Conservation (phyloP, 2,888 invertebrate species). For the Pachliopta kotzebuea region DNA sequence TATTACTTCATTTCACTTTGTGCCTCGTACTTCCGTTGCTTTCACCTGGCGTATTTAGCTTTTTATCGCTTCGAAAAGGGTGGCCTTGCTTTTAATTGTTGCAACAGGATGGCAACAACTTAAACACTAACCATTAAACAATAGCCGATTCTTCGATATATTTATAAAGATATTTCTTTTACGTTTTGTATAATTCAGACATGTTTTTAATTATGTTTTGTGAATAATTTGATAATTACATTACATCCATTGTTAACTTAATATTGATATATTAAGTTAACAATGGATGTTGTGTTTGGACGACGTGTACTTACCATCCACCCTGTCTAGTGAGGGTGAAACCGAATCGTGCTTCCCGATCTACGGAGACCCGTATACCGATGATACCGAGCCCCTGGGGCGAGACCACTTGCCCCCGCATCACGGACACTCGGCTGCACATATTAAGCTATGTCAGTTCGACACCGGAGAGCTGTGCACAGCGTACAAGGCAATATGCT, state of each 20-base stretch:
- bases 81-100: constrained; percentile 10
- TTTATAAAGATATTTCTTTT: no score
- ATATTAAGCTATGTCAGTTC: constrained; percentile 64
- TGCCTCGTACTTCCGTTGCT: constrained; percentile 18
- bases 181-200: no score
- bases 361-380: constrained; percentile 98
- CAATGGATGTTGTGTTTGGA: background rate
- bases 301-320: constrained; percentile 90
- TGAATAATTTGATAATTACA: background rate
- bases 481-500: constrained; percentile 53
- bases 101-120: background rate
- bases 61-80: constrained; percentile 20
- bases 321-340: constrained; percentile 96
- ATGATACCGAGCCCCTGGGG: constrained; percentile 97
- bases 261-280: no score
- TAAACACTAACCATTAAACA: background rate
- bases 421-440: constrained; percentile 98
- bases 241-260: no score
- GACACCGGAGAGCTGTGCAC: constrained; percentile 42
- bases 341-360: constrained; percentile 95
- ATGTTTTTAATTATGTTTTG: background rate
- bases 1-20: constrained; percentile 14
- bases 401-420: constrained; percentile 97
- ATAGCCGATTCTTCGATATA: background rate
- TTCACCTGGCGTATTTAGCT: constrained; percentile 28